phyloP scores from a whole-genome alignment of 2,113 vertebrate genomes.

The Mugil cephalus region DNA sequence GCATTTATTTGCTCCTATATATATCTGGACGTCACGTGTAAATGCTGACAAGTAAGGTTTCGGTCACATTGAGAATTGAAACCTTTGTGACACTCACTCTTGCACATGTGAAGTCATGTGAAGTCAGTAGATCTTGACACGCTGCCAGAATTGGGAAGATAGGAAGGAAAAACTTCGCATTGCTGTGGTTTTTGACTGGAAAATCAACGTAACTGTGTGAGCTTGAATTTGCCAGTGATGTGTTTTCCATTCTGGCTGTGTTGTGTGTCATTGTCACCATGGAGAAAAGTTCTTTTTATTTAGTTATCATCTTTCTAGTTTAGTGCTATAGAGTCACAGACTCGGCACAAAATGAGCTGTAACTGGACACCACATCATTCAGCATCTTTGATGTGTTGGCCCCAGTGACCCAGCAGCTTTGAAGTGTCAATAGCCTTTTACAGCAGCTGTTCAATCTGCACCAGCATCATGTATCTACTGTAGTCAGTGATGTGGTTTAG shows the following conservation, averaged over 20 bases:
- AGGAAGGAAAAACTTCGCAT: too few relatives aligned
- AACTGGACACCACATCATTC: background rate
- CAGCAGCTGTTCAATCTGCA: background rate
- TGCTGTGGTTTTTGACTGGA: background rate
- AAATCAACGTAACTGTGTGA: background rate
- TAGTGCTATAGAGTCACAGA: background rate
- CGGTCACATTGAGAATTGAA: too few relatives aligned
- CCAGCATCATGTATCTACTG: background rate
- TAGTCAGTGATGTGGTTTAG: background rate
- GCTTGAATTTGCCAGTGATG: background rate
- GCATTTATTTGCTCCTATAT: too few relatives aligned
- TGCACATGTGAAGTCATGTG: too few relatives aligned
- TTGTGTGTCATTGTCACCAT: background rate
- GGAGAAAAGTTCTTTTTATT: background rate
- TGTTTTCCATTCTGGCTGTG: slow-evolving; percentile 9
- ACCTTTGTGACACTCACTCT: too few relatives aligned
- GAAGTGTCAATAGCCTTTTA: background rate
- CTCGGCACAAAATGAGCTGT: background rate
- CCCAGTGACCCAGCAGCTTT: background rate
- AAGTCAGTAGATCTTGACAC: too few relatives aligned
- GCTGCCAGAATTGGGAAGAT: too few relatives aligned
- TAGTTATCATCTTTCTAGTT: too few relatives aligned
- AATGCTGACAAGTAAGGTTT: too few relatives aligned
- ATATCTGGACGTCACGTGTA: too few relatives aligned
- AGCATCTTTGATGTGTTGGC: background rate